Evolutionary conservation across 2,113 vertebrate species (phyloP).

Genomic region (Apteryx owenii): DNA sequence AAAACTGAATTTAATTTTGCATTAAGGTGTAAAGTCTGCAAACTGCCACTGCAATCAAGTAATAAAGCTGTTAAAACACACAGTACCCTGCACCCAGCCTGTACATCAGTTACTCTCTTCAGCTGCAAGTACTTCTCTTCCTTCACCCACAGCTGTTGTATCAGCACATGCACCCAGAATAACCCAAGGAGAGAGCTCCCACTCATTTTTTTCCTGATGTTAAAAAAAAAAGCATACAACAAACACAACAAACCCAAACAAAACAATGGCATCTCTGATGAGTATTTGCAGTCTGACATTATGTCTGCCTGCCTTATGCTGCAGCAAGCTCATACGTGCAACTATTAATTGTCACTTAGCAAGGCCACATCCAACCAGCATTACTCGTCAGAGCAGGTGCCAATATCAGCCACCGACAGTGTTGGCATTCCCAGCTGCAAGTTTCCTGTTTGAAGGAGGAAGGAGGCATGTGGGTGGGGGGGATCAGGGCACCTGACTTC

Average conservation of each 20-base stretch:
- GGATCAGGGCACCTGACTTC: neutral
- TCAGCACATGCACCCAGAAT: neutral
- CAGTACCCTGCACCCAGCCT: too few relatives aligned
- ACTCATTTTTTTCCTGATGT: neutral
- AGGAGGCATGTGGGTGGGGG: fast-evolving
- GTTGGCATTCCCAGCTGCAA: fast-evolving
- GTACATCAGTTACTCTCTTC: neutral
- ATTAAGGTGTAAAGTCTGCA: neutral
- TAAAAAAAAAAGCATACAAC: neutral
- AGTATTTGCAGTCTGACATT: neutral
- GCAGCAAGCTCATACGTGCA: fast-evolving
- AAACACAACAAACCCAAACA: neutral
- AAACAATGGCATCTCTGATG: neutral
- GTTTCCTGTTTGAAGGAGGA: neutral
- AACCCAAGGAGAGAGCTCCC: neutral
- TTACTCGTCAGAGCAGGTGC: neutral
- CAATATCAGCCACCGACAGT: neutral
- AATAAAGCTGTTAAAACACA: neutral
- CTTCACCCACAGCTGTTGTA: neutral
- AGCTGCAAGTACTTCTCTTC: neutral
- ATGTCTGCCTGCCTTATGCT: neutral
- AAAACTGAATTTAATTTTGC: neutral
- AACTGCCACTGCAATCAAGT: neutral
- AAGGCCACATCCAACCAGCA: fast-evolving
- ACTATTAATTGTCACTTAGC: neutral